Evolutionary conservation across 2,797 vertebrate genomes (phyloP).

Genomic region (Chaetodon trifasciatus): DNA sequence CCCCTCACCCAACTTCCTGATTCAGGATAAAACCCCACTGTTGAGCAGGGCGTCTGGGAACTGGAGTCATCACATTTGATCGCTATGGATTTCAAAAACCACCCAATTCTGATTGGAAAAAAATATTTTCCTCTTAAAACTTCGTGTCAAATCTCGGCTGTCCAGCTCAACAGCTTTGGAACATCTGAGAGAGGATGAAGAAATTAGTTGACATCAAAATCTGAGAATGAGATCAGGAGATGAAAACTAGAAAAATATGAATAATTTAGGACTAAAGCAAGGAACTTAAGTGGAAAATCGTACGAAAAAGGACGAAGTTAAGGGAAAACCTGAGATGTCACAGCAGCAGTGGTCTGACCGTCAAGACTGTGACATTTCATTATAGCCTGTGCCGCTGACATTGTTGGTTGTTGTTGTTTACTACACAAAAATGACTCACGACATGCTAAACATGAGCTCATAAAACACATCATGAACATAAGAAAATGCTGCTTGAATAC

Average conservation of each 20-base stretch:
- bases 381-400: background rate
- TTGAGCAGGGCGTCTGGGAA: constrained; percentile 49
- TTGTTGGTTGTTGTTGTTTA: background rate
- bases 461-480: background rate
- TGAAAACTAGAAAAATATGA: background rate
- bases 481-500: background rate
- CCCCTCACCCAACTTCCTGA: constrained; percentile 58
- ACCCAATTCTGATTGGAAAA: constrained; percentile 18
- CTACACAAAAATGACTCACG: background rate
- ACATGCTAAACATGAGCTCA: background rate
- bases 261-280: background rate
- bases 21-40: constrained; percentile 51
- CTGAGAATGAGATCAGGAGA: background rate
- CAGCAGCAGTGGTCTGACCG: background rate
- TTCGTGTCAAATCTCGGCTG: background rate
- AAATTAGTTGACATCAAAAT: background rate
- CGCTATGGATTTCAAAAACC: constrained; percentile 29
- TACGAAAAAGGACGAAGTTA: background rate
- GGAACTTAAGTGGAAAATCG: background rate
- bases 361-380: background rate
- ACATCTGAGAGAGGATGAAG: background rate
- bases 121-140: constrained; percentile 24
- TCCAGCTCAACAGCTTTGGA: background rate
- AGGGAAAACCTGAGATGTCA: background rate
- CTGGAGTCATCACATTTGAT: constrained; percentile 29